A percentile compares a stretch with the other conserved stretches of the same genome.
Conservation (phyloP, 2,113 vertebrate genomes). For the Calyptomena viridis region DNA sequence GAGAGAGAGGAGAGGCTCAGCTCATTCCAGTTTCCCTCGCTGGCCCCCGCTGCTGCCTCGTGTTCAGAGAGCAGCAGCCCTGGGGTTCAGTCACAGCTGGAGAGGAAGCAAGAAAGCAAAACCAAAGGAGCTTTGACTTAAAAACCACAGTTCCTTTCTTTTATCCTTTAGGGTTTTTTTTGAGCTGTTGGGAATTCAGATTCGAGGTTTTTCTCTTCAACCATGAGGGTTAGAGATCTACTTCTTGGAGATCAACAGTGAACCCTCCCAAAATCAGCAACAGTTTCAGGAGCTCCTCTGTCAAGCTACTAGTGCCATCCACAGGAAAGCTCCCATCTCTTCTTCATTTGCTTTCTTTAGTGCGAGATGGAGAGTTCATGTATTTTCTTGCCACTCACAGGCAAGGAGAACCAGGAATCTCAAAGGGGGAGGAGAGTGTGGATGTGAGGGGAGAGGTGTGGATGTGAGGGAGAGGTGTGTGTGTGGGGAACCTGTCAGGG, state of each 20-base stretch:
- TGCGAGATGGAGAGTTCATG: neutral
- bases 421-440: neutral
- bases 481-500: neutral
- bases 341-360: accelerated
- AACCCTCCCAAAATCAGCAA: neutral
- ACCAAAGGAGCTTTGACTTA: neutral
- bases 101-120: neutral
- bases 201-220: neutral
- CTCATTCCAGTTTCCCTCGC: accelerated
- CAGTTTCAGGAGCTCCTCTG: neutral
- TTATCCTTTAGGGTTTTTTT: neutral
- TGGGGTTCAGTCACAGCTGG: neutral
- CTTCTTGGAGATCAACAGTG: neutral
- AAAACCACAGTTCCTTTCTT: neutral
- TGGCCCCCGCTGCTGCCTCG: neutral
- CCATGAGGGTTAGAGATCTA: neutral
- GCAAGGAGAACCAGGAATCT: neutral
- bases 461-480: accelerated
- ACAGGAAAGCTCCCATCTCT: neutral
- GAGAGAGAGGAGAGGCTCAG: neutral
- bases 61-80: neutral
- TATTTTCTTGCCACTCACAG: neutral
- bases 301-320: neutral
- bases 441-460: neutral
- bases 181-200: neutral